A percentile compares a stretch with the other conserved stretches of the same genome.
These are phyloP conservation scores for Vireo altiloquus DNA, from an alignment of 2,113 vertebrate genomes.

Conservation along the genomic window DNA sequence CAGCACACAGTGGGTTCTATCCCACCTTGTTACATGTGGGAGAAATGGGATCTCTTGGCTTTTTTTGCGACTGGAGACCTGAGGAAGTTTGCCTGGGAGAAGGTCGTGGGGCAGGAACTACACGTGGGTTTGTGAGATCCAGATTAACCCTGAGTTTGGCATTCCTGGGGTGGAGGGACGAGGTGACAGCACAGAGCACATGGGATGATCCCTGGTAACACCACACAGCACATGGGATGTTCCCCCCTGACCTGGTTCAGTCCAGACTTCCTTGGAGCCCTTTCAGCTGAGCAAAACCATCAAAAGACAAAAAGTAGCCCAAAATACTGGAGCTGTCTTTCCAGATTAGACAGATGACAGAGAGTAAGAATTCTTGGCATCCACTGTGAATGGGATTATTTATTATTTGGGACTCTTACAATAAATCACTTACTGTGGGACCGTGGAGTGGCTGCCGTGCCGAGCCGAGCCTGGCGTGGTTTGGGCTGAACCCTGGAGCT, in stretches of 20 bases:
- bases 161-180: not conserved
- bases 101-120: not conserved
- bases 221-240: not conserved
- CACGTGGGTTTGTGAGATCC: not conserved
- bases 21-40: not conserved
- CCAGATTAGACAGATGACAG: not conserved
- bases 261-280: not conserved
- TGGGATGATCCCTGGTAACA: not conserved
- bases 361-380: not conserved
- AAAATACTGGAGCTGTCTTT: not conserved
- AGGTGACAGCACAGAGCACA: not conserved
- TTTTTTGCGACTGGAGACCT: not conserved
- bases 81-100: not conserved
- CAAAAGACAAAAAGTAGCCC: not conserved
- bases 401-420: not conserved
- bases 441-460: rapidly evolving
- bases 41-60: not conserved
- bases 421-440: not conserved
- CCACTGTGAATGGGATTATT: rapidly evolving
- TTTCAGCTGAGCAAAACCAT: not conserved
- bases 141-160: not conserved
- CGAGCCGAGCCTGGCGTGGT: rapidly evolving
- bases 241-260: not conserved
- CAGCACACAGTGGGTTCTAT: not conserved
- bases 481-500: not conserved